Conservation (phyloP, 2,888 invertebrate genomes). For the Fabriciana adippe region DNA sequence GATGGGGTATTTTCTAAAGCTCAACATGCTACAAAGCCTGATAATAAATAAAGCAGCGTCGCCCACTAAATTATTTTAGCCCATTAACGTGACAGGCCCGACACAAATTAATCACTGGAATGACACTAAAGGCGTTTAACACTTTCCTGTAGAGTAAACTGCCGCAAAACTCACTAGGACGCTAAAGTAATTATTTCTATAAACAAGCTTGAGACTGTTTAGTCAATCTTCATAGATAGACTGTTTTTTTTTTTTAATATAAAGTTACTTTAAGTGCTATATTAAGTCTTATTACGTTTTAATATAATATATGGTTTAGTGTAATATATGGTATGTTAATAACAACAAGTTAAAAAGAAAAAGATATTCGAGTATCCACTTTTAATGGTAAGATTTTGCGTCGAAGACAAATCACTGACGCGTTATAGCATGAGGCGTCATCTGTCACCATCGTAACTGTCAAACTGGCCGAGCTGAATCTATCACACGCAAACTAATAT, state of each 20-base stretch:
- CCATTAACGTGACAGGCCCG: constrained; percentile 74
- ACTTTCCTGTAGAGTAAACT: constrained; percentile 60
- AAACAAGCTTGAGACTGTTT: constrained; percentile 37
- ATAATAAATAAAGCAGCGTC: constrained; percentile 71
- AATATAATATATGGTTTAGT: too few species aligned
- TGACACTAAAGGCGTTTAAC: constrained; percentile 77
- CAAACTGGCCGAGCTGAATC: constrained; percentile 74
- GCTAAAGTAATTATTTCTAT: constrained; percentile 43
- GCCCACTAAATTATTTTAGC: constrained; percentile 79
- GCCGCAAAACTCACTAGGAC: constrained; percentile 39
- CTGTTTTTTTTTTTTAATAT: constrained; percentile 18
- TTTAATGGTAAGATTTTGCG: constrained; percentile 49
- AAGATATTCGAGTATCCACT: constrained; percentile 3
- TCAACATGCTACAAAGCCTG: constrained; percentile 56
- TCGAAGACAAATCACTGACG: constrained; percentile 74
- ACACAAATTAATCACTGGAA: constrained; percentile 78
- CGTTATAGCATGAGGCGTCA: constrained; percentile 73
- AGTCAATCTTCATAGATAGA: constrained; percentile 32
- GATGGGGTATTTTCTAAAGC: constrained; percentile 52
- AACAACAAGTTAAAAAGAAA: not conserved
- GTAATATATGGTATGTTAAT: constrained; percentile 9
- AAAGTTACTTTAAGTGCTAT: constrained; percentile 4
- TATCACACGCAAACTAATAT: constrained; percentile 80
- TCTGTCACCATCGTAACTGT: constrained; percentile 79
- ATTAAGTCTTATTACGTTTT: too few species aligned